These are phyloP conservation scores for Nectonema munidae DNA, from an alignment of 2,888 invertebrate species.

Conservation along the genomic window DNA sequence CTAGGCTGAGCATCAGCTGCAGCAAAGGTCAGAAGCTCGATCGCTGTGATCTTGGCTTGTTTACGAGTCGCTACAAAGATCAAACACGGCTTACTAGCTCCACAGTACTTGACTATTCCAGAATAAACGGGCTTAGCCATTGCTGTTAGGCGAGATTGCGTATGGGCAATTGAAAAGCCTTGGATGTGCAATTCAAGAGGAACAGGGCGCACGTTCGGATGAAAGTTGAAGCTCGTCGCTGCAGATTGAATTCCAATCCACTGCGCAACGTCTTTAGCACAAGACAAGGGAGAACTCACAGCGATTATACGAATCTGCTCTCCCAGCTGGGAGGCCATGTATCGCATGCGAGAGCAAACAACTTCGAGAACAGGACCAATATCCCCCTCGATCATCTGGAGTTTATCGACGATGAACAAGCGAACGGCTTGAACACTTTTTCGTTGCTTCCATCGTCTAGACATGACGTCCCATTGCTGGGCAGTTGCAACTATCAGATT, in stretches of 20 bases:
- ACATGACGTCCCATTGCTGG: conserved; percentile 92
- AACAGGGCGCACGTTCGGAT: conserved; percentile 73
- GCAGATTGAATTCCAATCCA: conserved; percentile 83
- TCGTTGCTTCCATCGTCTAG: conserved; percentile 85
- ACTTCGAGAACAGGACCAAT: conserved; percentile 52
- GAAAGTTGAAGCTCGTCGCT: conserved; percentile 82
- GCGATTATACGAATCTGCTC: conserved; percentile 61
- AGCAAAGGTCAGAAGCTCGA: conserved; percentile 66
- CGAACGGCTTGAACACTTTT: conserved; percentile 89
- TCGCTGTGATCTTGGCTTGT: conserved; percentile 64
- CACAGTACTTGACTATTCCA: conserved; percentile 44
- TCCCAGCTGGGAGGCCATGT: conserved; percentile 61
- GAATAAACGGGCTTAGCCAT: conserved; percentile 95
- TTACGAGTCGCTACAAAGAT: conserved; percentile 40
- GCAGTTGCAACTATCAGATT: conserved; percentile 85
- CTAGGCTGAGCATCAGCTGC: conserved; percentile 54
- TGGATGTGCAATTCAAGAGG: conserved; percentile 73
- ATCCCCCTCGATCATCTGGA: conserved; percentile 35
- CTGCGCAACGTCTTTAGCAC: conserved; percentile 69
- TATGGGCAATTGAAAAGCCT: conserved; percentile 86
- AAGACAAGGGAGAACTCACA: conserved; percentile 58
- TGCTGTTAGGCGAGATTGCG: conserved; percentile 64
- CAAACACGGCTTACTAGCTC: conserved; percentile 44
- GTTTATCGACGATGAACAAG: conserved; percentile 73
- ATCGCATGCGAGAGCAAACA: conserved; percentile 54